Percentiles rank a stretch among this genome's conserved stretches.
Evolutionary conservation across 2,888 invertebrate species (phyloP).

Genomic region (Platynereis dumerilii): DNA sequence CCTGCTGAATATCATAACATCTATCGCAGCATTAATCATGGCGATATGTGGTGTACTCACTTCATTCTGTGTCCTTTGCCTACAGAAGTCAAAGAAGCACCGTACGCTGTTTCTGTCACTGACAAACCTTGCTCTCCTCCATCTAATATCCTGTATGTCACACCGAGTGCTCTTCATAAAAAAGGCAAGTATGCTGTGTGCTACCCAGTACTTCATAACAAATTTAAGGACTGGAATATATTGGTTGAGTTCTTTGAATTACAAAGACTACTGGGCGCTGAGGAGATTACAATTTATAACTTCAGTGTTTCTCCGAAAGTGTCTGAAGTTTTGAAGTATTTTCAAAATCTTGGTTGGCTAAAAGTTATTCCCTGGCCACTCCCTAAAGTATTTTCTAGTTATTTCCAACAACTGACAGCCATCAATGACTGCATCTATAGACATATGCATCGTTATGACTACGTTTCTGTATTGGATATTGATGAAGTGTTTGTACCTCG

Average conservation of each 20-base stretch:
- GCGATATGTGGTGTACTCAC: conserved; percentile 32
- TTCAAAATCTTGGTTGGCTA: conserved; percentile 2
- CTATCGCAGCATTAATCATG: conserved; percentile 28
- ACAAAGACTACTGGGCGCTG: conserved; percentile 29
- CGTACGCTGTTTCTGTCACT: conserved; percentile 30
- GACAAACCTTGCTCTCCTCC: conserved; percentile 12
- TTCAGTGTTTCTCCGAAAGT: conserved; percentile 14
- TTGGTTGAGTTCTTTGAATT: conserved; percentile 34
- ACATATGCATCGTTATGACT: conserved; percentile 23
- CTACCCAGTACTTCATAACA: conserved; percentile 29
- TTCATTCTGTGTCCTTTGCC: conserved; percentile 33
- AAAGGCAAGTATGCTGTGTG: conserved; percentile 26
- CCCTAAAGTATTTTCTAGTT: conserved; percentile 16
- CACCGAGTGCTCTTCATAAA: conserved; percentile 19
- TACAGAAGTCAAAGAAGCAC: neutral
- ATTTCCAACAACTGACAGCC: conserved; percentile 27
- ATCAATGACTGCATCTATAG: conserved; percentile 39
- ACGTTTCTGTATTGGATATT: conserved; percentile 31
- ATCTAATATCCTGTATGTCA: conserved; percentile 25
- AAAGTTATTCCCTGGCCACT: conserved; percentile 27
- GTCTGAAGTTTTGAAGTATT: conserved; percentile 16
- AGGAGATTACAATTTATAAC: conserved; percentile 29
- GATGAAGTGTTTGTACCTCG: conserved; percentile 34
- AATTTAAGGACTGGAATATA: conserved; percentile 24
- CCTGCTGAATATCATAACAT: conserved; percentile 32